Evolutionary conservation across 1,140 invertebrate genomes (phyloP).

Genomic region (Dendrolimus punctatus): DNA sequence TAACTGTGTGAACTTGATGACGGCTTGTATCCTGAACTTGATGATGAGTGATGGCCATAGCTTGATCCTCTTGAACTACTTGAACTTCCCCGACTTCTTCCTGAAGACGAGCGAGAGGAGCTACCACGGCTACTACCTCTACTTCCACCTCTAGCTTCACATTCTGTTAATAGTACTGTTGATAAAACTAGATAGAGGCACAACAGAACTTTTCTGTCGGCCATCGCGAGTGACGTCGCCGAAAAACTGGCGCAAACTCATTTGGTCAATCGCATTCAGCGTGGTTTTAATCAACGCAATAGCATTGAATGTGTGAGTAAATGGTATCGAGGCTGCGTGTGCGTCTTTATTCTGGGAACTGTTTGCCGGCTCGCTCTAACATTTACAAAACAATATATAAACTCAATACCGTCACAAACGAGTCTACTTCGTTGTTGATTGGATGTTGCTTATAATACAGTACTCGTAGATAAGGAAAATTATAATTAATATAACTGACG

Average conservation of each 20-base stretch:
- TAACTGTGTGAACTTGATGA: conserved; percentile 13
- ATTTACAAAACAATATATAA: background rate
- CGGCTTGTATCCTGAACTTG: conserved; percentile 8
- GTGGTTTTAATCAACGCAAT: conserved; percentile 14
- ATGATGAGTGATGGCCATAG: conserved; percentile 11
- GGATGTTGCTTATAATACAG: too few species aligned
- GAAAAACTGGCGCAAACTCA: conserved; percentile 7
- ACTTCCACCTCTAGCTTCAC: conserved; percentile 11
- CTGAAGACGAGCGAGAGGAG: conserved; percentile 8
- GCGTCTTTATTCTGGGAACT: conserved; percentile 6
- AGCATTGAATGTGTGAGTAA: conserved; percentile 6
- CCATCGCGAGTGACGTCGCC: conserved; percentile 18
- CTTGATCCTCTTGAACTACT: background rate
- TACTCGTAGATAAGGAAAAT: too few species aligned
- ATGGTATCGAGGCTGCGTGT: too few species aligned
- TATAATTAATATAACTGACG: too few species aligned
- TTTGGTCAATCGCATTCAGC: conserved; percentile 7
- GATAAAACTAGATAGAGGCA: conserved; percentile 17
- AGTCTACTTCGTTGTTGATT: too few species aligned
- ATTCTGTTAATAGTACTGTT: conserved; percentile 13
- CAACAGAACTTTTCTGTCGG: conserved; percentile 28
- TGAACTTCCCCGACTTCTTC: conserved; percentile 6
- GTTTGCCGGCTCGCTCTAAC: conserved; percentile 7
- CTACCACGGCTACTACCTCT: conserved; percentile 4
- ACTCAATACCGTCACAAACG: background rate